Conservation (phyloP, 2,797 vertebrate species). For the Sebastes nivosus region DNA sequence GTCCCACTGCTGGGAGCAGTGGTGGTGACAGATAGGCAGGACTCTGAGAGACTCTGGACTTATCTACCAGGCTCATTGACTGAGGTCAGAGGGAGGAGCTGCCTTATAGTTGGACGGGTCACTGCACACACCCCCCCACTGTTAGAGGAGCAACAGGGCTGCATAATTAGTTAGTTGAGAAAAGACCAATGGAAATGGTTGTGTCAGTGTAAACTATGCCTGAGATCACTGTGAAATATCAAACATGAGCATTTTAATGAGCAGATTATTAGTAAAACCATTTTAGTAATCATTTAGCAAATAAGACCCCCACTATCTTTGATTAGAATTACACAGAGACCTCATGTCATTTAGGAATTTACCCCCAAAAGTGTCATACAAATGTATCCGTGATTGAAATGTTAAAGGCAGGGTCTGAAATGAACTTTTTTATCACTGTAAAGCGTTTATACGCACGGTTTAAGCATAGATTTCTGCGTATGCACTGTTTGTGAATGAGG, state of each 20-base stretch:
- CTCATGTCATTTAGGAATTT: neutral
- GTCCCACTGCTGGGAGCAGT: slow-evolving; percentile 1
- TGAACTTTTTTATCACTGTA: no score
- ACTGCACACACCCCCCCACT: slow-evolving; percentile 42
- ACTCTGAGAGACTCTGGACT: slow-evolving; percentile 21
- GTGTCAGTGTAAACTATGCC: neutral
- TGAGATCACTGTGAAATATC: neutral
- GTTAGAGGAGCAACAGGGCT: neutral
- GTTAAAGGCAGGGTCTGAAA: no score
- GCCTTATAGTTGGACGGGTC: slow-evolving; percentile 3
- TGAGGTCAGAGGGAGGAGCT: slow-evolving; percentile 53
- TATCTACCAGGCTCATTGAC: slow-evolving; percentile 68
- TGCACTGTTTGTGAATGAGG: no score
- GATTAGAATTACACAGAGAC: neutral
- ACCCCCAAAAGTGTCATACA: no score
- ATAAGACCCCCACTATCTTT: neutral
- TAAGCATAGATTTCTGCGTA: no score
- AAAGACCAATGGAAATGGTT: neutral
- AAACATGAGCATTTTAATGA: neutral
- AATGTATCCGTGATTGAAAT: no score
- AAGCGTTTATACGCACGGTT: no score
- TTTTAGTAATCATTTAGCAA: neutral
- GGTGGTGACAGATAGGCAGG: slow-evolving; percentile 54
- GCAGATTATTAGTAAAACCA: neutral
- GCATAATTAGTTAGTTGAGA: neutral